Percentiles rank a stretch among this genome's conserved stretches.
These are phyloP conservation scores for Acanthosepion pharaonis DNA, from an alignment of 2,888 invertebrate genomes.

Conservation along the genomic window DNA sequence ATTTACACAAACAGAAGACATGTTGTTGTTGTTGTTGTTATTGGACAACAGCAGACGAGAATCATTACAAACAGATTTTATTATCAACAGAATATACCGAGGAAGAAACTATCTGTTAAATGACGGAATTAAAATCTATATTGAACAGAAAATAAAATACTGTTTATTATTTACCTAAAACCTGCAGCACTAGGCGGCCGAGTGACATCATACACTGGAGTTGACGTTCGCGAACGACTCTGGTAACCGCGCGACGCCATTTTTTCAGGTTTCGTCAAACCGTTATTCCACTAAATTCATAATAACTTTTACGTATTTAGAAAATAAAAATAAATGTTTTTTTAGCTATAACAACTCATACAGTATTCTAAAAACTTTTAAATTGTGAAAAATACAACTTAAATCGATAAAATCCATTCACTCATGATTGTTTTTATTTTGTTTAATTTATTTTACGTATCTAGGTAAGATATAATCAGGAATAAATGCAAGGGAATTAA, in stretches of 20 bases:
- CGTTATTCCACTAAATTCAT: neutral
- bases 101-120: neutral
- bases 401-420: neutral
- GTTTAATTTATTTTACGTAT: neutral
- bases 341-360: neutral
- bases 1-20: neutral
- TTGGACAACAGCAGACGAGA: slow-evolving; percentile 33
- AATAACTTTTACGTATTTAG: neutral
- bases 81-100: neutral
- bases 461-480: neutral
- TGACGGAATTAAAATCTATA: neutral
- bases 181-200: neutral
- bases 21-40: neutral
- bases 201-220: slow-evolving; percentile 24
- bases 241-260: slow-evolving; percentile 43
- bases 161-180: slow-evolving; percentile 11
- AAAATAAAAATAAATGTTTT: neutral
- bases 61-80: neutral
- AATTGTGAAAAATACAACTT: neutral
- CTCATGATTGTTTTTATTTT: neutral
- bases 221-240: slow-evolving; percentile 36
- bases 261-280: neutral
- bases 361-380: neutral
- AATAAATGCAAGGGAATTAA: neutral
- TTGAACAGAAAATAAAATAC: neutral